Evolutionary conservation across 1,140 invertebrate genomes (phyloP).

Genomic region (Leucophenga varia): DNA sequence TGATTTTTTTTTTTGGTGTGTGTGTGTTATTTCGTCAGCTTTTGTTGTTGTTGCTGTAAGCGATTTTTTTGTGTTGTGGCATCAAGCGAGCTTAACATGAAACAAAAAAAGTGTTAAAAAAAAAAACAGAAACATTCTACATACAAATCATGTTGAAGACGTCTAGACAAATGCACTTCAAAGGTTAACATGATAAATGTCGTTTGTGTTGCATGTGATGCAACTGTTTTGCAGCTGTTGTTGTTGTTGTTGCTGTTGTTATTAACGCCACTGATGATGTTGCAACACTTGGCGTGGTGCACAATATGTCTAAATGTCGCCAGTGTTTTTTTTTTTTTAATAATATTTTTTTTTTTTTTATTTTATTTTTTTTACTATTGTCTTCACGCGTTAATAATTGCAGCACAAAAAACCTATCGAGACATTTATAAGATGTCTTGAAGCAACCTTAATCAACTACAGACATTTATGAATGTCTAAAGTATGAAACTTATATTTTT

Average conservation of each 20-base stretch:
- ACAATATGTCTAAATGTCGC: conserved; percentile 32
- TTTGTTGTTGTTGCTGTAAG: conserved; percentile 17
- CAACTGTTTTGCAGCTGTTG: not conserved
- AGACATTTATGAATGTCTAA: too few relatives aligned
- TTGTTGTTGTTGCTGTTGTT: conserved; percentile 27
- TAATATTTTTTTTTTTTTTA: too few relatives aligned
- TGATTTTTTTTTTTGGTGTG: conserved; percentile 42
- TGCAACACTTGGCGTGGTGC: conserved; percentile 28
- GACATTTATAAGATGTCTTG: too few relatives aligned
- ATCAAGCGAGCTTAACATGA: conserved; percentile 9
- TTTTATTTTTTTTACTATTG: too few relatives aligned
- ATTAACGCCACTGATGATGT: conserved; percentile 18
- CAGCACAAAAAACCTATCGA: too few relatives aligned
- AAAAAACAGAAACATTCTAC: conserved; percentile 21
- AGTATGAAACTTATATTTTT: too few relatives aligned
- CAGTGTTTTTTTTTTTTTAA: not conserved
- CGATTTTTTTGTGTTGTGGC: conserved; percentile 23
- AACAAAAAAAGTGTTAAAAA: conserved; percentile 19
- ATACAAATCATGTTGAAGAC: conserved; percentile 44
- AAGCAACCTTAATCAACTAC: too few relatives aligned
- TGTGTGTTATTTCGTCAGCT: too few relatives aligned
- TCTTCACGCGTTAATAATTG: too few relatives aligned
- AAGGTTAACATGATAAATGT: conserved; percentile 54
- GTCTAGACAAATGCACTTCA: conserved; percentile 54
- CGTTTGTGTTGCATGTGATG: conserved; percentile 40